These are phyloP conservation scores for Plusia festucae DNA, from an alignment of 2,888 invertebrate species.

Conservation along the genomic window DNA sequence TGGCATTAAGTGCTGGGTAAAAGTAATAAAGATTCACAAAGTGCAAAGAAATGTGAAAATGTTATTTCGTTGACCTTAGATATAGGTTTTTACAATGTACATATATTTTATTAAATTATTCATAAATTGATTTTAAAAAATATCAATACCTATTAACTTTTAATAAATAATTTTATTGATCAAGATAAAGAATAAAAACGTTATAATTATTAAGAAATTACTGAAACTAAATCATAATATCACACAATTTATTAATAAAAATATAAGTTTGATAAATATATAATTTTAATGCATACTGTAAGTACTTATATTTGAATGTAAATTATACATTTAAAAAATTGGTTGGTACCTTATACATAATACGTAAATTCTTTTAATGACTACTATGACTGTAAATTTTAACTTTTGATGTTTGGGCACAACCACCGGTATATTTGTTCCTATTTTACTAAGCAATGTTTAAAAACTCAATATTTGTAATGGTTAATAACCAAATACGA, in stretches of 20 bases:
- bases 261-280: conserved; percentile 1
- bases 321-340: too few species aligned
- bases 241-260: neutral
- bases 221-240: conserved; percentile 3
- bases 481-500: too few species aligned
- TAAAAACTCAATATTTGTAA: neutral
- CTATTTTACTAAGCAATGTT: too few species aligned
- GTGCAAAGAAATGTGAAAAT: conserved; percentile 20
- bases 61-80: neutral
- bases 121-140: neutral
- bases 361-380: neutral
- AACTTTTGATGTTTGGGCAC: neutral
- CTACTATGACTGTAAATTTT: neutral
- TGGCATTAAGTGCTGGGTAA: neutral
- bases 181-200: neutral
- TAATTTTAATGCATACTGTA: conserved; percentile 12
- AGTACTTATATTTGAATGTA: neutral
- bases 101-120: neutral
- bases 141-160: neutral
- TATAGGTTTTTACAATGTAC: neutral
- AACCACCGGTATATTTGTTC: neutral
- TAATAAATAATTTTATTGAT: neutral
- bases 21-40: neutral
- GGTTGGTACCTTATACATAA: too few species aligned
- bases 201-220: neutral